phyloP scores from a whole-genome alignment of 2,888 invertebrate genomes.

The Eristalis pertinax region DNA sequence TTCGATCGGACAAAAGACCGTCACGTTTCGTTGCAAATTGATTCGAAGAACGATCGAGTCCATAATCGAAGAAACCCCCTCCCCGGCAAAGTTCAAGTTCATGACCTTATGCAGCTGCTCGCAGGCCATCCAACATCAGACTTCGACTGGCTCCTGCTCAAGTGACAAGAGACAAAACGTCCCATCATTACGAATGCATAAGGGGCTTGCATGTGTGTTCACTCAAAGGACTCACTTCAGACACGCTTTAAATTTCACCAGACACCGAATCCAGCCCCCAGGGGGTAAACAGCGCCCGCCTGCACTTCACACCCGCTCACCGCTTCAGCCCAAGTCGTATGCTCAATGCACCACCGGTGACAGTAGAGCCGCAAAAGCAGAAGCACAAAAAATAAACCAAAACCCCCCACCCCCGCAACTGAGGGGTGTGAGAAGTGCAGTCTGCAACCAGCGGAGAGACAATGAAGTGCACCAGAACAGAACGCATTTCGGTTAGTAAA shows the following conservation, averaged over 20 bases:
- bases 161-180: slow-evolving; percentile 8
- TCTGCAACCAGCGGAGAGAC: slow-evolving; percentile 25
- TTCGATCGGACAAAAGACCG: too few relatives aligned
- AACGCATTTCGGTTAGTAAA: slow-evolving; percentile 66
- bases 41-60: too few relatives aligned
- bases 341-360: slow-evolving; percentile 28
- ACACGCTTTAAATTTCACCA: slow-evolving; percentile 47
- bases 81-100: slow-evolving; percentile 47
- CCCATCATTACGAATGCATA: slow-evolving; percentile 44
- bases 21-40: too few relatives aligned
- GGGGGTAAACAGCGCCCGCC: background rate
- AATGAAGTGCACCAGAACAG: slow-evolving; percentile 71
- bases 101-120: background rate
- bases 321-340: background rate
- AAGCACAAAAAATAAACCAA: background rate
- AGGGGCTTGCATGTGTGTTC: background rate
- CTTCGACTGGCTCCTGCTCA: background rate
- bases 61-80: background rate
- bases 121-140: background rate
- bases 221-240: slow-evolving; percentile 45
- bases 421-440: background rate
- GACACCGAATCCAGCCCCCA: slow-evolving; percentile 44
- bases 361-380: slow-evolving; percentile 4
- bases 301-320: background rate
- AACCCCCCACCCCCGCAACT: background rate